Evolutionary conservation across 2,113 vertebrate species (phyloP).

Genomic region (Numenius arquata): DNA sequence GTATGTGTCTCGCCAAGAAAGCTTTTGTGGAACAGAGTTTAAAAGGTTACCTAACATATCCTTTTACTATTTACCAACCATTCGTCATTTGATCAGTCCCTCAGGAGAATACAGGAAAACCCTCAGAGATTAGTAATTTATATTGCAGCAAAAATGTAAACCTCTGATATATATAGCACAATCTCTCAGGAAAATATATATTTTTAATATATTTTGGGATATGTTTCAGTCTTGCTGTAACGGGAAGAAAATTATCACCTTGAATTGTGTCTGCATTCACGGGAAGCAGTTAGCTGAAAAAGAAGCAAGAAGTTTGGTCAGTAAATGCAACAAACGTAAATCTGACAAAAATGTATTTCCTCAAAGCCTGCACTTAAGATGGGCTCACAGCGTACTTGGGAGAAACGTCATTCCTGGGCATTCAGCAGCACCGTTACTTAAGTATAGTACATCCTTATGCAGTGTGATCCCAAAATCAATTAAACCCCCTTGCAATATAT

Average conservation of each 20-base stretch:
- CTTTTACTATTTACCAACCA: conserved; percentile 47
- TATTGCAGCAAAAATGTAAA: conserved; percentile 76
- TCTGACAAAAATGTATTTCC: neutral
- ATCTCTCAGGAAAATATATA: conserved; percentile 77
- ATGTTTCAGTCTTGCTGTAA: conserved; percentile 82
- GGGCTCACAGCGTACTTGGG: neutral
- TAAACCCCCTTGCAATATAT: neutral
- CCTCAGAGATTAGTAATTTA: conserved; percentile 72
- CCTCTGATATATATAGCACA: conserved; percentile 72
- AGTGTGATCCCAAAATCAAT: neutral
- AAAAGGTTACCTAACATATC: conserved; percentile 8
- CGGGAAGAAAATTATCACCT: conserved; percentile 79
- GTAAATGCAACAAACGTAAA: neutral
- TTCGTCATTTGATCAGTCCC: conserved; percentile 41
- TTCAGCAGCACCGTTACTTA: neutral
- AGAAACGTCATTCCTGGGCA: neutral
- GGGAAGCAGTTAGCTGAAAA: conserved; percentile 91
- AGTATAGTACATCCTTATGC: neutral
- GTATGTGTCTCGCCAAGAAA: conserved; percentile 58
- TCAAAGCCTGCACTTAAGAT: neutral
- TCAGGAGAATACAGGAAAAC: conserved; percentile 53
- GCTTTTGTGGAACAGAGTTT: conserved; percentile 46
- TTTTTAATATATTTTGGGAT: conserved; percentile 79
- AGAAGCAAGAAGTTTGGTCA: conserved; percentile 50
- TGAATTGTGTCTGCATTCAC: conserved; percentile 75